A percentile compares a stretch with the other conserved stretches of the same genome.
phyloP scores from a whole-genome alignment of 1,140 invertebrate species.

The Gonioctena quinquepunctata region DNA sequence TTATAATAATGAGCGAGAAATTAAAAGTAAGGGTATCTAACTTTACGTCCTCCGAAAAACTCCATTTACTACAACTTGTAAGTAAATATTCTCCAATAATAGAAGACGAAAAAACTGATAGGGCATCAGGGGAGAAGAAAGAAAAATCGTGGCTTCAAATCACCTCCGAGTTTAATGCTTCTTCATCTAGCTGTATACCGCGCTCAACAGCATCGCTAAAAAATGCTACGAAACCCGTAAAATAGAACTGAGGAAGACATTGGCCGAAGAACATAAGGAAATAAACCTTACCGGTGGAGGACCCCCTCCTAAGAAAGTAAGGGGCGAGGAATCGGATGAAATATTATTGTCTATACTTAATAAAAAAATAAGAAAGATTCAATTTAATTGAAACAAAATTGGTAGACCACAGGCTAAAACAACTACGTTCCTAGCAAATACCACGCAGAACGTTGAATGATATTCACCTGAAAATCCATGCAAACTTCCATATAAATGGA shows the following conservation, averaged over 20 bases:
- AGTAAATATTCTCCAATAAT: background rate
- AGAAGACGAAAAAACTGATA: slow-evolving; percentile 4
- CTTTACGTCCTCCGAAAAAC: background rate
- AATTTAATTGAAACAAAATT: no score
- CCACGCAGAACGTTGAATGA: no score
- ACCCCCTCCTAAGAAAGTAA: background rate
- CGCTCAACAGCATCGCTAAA: background rate
- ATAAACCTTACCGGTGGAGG: background rate
- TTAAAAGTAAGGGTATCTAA: background rate
- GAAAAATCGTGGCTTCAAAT: background rate
- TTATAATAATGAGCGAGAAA: background rate
- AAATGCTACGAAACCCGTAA: background rate
- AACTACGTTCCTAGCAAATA: no score
- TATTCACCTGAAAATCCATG: no score
- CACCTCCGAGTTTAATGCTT: background rate
- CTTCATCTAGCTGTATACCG: background rate
- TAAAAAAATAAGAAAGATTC: slow-evolving; percentile 1
- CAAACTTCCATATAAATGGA: no score
- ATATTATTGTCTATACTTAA: background rate
- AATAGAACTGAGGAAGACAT: background rate
- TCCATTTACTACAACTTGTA: background rate
- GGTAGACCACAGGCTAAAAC: no score
- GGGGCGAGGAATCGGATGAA: background rate
- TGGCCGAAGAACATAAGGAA: background rate
- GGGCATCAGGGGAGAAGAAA: background rate